Evolutionary conservation across 2,113 vertebrate genomes (phyloP), one percentile per base, ranked within the genome.

Genomic region (Anarhynchus alexandrinus): DNA sequence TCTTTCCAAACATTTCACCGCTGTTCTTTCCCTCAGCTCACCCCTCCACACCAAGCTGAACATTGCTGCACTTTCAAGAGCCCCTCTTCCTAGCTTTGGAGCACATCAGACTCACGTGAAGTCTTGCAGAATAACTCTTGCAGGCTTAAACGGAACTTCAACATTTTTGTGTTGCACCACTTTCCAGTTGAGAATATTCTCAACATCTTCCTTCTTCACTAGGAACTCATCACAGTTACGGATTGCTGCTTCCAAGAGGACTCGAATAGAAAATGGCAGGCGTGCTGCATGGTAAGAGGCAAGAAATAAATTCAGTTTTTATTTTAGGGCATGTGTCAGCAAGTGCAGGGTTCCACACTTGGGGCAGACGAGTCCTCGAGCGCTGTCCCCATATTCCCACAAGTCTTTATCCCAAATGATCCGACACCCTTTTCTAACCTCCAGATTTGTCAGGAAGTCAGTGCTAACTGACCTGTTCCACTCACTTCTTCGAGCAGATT

Each of bases 121-220:
- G 95, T 99, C 99, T 94, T 99, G 99, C 32, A 99, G 98, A 95
- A 99, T 99, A 95, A 99, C 99, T 1, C 99, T 99, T 8, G 99
- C 99, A 26, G 99, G 99, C 72, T 98, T 99, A 97, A 99, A 99
- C 0, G 99, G 99, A 11, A 99, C 99, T 98, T 99, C 99, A 88
- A 99, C 98, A 42, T 97, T 98, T 70, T 99, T 97, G 55, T 98
- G 98, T 97, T 99, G 99, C 64, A 98, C 97, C 78, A 98, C 94
- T 85, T 98, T 99, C 99, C 99, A 99, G 97, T 99, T 98, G 19
- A 99, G 98, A 95, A 99, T 99, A 88, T 98, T 99, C 96, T 99
- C 99, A 95, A 99, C 98, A 72, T 99, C 99, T 2, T 84, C 97
- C 71, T 97, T 93, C 97, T 99, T 99, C 91, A 99, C 99, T 36